Conservation (phyloP, 1,140 invertebrate species). For the Drosophila guanche region DNA sequence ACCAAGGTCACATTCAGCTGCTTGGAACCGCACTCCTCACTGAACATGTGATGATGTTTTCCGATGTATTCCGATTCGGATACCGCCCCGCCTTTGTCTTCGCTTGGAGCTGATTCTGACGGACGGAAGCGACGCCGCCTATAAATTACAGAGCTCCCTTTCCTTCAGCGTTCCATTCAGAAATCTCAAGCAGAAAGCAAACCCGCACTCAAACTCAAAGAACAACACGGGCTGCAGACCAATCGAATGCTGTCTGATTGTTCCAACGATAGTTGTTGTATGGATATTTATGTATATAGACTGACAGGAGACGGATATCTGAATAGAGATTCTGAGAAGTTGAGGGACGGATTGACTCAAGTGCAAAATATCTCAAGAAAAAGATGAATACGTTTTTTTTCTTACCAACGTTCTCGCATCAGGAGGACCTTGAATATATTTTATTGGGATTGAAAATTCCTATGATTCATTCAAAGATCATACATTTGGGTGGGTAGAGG, state of each 20-base stretch:
- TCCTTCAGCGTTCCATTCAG: conserved; percentile 17
- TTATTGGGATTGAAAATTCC: too few relatives aligned
- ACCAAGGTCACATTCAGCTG: conserved; percentile 46
- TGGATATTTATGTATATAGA: too few relatives aligned
- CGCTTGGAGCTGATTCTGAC: conserved; percentile 33
- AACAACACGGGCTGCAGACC: conserved; percentile 18
- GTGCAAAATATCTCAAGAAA: too few relatives aligned
- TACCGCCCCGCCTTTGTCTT: conserved; percentile 41
- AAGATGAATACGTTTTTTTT: too few relatives aligned
- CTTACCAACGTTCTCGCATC: too few relatives aligned
- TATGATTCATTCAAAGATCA: too few relatives aligned
- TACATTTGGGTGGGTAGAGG: too few relatives aligned
- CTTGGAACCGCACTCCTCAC: conserved; percentile 14
- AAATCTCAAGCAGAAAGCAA: conserved; percentile 7
- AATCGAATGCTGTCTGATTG: conserved; percentile 21
- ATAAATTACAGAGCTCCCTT: conserved; percentile 45
- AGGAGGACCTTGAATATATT: too few relatives aligned
- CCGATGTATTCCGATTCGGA: conserved; percentile 51
- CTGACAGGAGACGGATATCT: conserved; percentile 40
- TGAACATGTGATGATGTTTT: conserved; percentile 50
- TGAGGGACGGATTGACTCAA: background rate
- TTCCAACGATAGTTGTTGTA: conserved; percentile 16
- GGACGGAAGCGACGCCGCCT: conserved; percentile 49
- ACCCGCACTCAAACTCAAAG: conserved; percentile 20
- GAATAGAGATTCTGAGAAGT: background rate